A percentile compares a stretch with the other conserved stretches of the same genome.
phyloP scores from a whole-genome alignment of 2,113 vertebrate genomes.

The Coptodon bakossiorum region DNA sequence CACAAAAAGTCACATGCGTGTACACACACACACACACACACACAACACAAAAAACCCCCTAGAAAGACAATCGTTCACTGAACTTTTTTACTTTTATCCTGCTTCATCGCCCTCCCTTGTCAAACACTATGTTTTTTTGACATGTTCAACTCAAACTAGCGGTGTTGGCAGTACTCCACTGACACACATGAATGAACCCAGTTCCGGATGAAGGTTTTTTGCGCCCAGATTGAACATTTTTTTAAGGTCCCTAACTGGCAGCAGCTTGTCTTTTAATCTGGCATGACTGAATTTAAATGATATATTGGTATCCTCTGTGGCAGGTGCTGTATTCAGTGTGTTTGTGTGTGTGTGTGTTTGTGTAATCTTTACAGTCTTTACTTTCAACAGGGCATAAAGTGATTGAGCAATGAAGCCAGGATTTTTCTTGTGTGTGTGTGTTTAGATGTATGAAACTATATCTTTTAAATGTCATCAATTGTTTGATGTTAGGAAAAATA shows the following conservation, averaged over 20 bases:
- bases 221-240: background rate
- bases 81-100: background rate
- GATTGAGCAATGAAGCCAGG: background rate
- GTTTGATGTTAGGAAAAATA: background rate
- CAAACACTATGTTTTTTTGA: background rate
- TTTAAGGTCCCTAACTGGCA: background rate
- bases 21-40: background rate
- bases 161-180: background rate
- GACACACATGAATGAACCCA: constrained; percentile 3
- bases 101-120: background rate
- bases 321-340: background rate
- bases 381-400: background rate
- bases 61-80: background rate
- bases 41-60: background rate
- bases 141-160: background rate
- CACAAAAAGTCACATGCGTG: background rate
- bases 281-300: background rate
- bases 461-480: background rate
- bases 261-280: background rate
- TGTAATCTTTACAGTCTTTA: background rate
- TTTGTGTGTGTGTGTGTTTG: background rate
- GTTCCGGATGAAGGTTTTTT: background rate
- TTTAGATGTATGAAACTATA: background rate
- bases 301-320: background rate
- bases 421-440: background rate